Conservation (phyloP, 2,888 invertebrate genomes). For the Vannuccia rotundouncinata region DNA sequence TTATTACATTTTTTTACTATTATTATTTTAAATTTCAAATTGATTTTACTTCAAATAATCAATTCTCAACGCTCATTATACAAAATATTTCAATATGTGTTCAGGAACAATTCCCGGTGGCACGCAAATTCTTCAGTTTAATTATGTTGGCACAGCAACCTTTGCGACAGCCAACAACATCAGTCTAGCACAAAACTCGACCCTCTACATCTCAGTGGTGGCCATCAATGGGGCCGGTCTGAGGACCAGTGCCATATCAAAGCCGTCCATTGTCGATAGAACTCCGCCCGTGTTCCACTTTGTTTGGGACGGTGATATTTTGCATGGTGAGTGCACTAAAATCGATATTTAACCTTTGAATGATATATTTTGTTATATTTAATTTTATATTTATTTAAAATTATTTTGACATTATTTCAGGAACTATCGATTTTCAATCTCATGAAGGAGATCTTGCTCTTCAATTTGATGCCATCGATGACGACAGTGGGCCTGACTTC, state of each 20-base stretch:
- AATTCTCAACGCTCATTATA: no score
- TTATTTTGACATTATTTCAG: background rate
- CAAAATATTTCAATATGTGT: no score
- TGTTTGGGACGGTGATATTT: slow-evolving; percentile 15
- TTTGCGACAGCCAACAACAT: slow-evolving; percentile 28
- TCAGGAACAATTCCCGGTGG: slow-evolving; percentile 21
- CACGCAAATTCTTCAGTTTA: slow-evolving; percentile 16
- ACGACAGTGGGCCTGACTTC: background rate
- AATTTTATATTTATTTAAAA: background rate
- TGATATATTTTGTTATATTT: background rate
- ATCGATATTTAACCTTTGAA: background rate
- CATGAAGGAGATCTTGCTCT: background rate
- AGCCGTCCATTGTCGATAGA: slow-evolving; percentile 32
- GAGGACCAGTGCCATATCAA: slow-evolving; percentile 35
- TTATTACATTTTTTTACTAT: no score
- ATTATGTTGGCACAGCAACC: slow-evolving; percentile 34
- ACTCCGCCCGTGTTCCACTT: slow-evolving; percentile 5
- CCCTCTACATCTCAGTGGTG: slow-evolving; percentile 39
- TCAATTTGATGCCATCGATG: background rate
- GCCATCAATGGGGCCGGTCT: slow-evolving; percentile 40
- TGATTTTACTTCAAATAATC: no score
- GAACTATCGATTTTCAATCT: background rate
- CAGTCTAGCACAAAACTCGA: slow-evolving; percentile 39
- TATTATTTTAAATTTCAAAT: no score
- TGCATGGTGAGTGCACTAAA: background rate